Base-by-base conservation (phyloP, 2,797 vertebrate species). In the Iguana delicatissima region DNA sequence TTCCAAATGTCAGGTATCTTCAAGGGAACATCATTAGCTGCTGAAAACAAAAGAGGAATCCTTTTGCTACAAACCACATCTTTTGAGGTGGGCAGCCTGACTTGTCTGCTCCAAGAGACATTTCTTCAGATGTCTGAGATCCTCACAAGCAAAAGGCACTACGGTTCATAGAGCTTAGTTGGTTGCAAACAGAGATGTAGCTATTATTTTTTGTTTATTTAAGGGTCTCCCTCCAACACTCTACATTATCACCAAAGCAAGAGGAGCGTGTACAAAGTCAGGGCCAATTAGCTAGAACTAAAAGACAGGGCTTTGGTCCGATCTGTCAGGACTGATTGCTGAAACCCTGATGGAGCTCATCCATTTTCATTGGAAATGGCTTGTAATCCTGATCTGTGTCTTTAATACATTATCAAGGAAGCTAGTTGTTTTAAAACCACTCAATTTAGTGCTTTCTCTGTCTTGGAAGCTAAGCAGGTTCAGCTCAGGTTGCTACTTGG, bases 401-500 rank as follows among this genome's bases (percentile, higher is more conserved):
- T 90, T 29, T 81, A 59, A 88, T 52, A 20, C 77, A 2, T 81
- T 50, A 72, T 52, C 73, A 13, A 84, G 89, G 73, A 4, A n/a
- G 35, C 22, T 50, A 57, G 4, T 29, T 73, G 32, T 26, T 13
- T 46, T 74, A 64, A 35, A 80, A 59, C n/a, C 35, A 14, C 42
- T 85, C 76, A 14, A 42, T 90, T 50, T 32, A 6, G 16, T 14
- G 59, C 18, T 22, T 62, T 62, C 59, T 62, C 69, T 72, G 32
- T n/a, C 32, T n/a, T 72, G 29, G 10, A n/a, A n/a, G 69, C 69
- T 72, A 4, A 16, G 32, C 32, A n/a, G 59, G 16, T 4, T 22
- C 20, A 62, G 20, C 59, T 20, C 18, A 6, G 20, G 20, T 62
- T 22, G 22, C 18, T 62, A 62, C 20, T 62, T 62, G 6, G 20